These are phyloP conservation scores for Altica lythri DNA, from an alignment of 2,888 invertebrate species.

Conservation along the genomic window DNA sequence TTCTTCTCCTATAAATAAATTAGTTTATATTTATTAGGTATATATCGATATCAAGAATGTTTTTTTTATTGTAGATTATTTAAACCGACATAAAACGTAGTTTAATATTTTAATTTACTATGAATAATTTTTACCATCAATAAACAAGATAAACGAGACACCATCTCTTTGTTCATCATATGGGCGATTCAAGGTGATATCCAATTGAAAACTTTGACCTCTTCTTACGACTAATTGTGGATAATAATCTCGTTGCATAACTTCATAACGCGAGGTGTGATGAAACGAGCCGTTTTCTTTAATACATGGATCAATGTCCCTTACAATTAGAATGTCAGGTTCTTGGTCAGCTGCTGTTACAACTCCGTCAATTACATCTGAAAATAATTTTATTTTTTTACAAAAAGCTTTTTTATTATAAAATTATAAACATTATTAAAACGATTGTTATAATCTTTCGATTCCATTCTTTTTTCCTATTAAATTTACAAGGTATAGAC, in stretches of 20 bases:
- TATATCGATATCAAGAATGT: too few species aligned
- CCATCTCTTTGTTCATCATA: constrained; percentile 77
- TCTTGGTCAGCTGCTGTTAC: constrained; percentile 41
- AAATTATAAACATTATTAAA: too few species aligned
- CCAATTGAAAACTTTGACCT: constrained; percentile 79
- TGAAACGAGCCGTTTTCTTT: constrained; percentile 76
- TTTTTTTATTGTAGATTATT: too few species aligned
- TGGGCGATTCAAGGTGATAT: constrained; percentile 73
- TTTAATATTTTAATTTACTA: too few species aligned
- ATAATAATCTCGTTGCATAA: constrained; percentile 64
- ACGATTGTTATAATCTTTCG: too few species aligned
- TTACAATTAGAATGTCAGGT: constrained; percentile 66
- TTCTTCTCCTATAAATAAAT: constrained; percentile 66
- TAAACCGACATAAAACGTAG: too few species aligned
- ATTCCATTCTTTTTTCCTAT: too few species aligned
- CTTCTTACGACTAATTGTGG: constrained; percentile 78
- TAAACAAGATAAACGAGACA: constrained; percentile 81
- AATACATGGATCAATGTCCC: constrained; percentile 74
- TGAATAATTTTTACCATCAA: constrained; percentile 62
- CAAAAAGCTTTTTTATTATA: background rate
- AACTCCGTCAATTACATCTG: constrained; percentile 37
- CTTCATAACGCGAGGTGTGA: constrained; percentile 77
- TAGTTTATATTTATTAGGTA: too few species aligned
- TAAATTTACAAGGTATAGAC: too few species aligned
- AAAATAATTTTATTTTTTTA: constrained; percentile 7